Base-by-base conservation (phyloP, 2,113 vertebrate species). In the Scophthalmus maximus region DNA sequence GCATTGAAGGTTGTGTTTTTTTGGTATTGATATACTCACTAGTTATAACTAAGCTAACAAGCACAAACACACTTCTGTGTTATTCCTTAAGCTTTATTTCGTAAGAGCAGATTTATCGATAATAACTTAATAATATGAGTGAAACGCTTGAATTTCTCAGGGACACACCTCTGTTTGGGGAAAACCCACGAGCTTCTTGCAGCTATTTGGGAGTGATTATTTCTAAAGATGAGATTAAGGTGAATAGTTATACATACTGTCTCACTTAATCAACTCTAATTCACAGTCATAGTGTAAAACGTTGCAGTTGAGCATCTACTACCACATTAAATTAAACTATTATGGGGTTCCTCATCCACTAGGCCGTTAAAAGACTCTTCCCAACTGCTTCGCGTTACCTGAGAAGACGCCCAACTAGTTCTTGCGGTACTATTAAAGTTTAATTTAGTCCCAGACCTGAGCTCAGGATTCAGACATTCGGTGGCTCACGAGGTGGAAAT, bases 401-500 rank as follows among this genome's bases (percentile, higher is more conserved):
- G 55, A 44, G 70, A 42, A 68, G 11, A 17, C 36, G 46, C 51
- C 65, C n/a, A 30, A 26, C 18, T 15, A 25, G 20, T 58, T 61
- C 27, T n/a, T 29, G 5, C 38, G 40, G 15, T 29, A 3, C 11
- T 4, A 34, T 30, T 69, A 69, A 76, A 67, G 30, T 25, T 14
- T 22, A 53, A 73, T 79, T 61, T 38, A 44, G 12, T 63, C 14
- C 49, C 59, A 85, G 73, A 73, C 38, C 72, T 72, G 68, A 78
- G 59, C 73, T 76, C 73, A 86, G 56, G 50, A 79, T 71, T 81
- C 67, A 80, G 79, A 75, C 64, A 75, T 82, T 60, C 52, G 30
- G 51, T 81, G 79, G 68, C 68, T 67, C 47, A 20, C 29, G 76
- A 73, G 75, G 64, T 83, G 83, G 85, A 83, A 87, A 84, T 66